Percentiles rank a stretch among this genome's conserved stretches.
phyloP scores from a whole-genome alignment of 2,797 vertebrate species.

The Rallus crepitans region DNA sequence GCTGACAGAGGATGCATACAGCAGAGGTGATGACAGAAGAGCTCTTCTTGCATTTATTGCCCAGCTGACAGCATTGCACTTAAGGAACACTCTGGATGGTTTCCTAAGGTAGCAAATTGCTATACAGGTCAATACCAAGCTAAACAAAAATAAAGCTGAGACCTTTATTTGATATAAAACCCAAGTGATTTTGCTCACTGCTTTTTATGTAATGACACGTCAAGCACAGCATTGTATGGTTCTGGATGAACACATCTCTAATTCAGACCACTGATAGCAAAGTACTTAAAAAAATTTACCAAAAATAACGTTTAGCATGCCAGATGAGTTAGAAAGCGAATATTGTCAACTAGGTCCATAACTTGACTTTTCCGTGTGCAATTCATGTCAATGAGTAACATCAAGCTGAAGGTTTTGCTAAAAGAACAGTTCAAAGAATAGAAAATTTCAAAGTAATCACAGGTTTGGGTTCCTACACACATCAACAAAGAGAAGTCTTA shows the following conservation, averaged over 20 bases:
- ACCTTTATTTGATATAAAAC: neutral
- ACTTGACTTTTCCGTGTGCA: neutral
- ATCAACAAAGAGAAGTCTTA: neutral
- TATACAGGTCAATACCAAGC: neutral
- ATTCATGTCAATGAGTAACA: neutral
- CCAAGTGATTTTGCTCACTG: neutral
- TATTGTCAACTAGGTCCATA: neutral
- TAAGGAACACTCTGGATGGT: neutral
- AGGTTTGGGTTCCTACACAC: neutral
- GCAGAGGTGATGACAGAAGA: neutral
- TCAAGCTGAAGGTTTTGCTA: neutral
- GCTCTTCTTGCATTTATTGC: neutral
- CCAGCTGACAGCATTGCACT: neutral
- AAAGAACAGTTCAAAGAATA: neutral
- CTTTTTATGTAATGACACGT: neutral
- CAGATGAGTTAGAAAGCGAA: neutral
- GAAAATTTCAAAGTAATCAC: neutral
- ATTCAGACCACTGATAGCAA: neutral
- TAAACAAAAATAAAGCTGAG: constrained; percentile 3
- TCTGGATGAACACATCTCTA: neutral
- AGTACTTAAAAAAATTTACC: neutral
- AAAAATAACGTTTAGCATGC: neutral
- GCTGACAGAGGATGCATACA: fast-evolving
- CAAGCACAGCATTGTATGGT: neutral
- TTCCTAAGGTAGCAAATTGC: neutral